A percentile compares a stretch with the other conserved stretches of the same genome.
Evolutionary conservation across 2,113 vertebrate species (phyloP).

Genomic region (Falcunculus frontatus): DNA sequence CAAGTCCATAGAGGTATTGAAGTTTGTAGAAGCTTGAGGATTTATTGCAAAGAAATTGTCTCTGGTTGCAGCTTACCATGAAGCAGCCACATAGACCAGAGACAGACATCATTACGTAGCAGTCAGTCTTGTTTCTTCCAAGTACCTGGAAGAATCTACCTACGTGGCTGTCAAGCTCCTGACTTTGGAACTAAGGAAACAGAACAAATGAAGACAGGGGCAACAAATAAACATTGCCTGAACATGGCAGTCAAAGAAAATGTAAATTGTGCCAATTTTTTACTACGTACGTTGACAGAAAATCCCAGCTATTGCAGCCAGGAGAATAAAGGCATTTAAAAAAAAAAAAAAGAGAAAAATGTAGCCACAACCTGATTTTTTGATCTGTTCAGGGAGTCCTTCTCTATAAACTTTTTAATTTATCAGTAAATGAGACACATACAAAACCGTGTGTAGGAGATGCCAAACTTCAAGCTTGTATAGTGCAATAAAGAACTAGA

Average conservation of each 20-base stretch:
- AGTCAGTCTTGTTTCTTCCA: neutral
- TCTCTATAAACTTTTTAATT: neutral
- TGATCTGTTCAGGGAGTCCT: neutral
- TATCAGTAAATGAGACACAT: neutral
- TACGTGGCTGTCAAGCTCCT: fast-evolving
- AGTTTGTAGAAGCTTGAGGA: neutral
- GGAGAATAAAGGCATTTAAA: neutral
- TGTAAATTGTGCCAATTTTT: neutral
- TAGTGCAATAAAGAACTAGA: neutral
- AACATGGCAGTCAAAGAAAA: neutral
- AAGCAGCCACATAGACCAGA: neutral
- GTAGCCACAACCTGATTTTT: neutral
- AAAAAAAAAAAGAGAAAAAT: neutral
- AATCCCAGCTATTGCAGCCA: neutral
- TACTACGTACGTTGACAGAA: neutral
- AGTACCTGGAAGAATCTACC: neutral
- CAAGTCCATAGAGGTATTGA: neutral
- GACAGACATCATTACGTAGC: neutral
- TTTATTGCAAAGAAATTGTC: neutral
- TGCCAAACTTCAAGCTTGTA: neutral
- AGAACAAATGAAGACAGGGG: neutral
- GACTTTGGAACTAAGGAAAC: neutral
- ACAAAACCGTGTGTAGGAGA: neutral
- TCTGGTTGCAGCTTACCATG: neutral
- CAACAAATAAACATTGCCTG: neutral